Evolutionary conservation across 2,113 vertebrate genomes (phyloP).

Genomic region (Dromaius novaehollandiae): DNA sequence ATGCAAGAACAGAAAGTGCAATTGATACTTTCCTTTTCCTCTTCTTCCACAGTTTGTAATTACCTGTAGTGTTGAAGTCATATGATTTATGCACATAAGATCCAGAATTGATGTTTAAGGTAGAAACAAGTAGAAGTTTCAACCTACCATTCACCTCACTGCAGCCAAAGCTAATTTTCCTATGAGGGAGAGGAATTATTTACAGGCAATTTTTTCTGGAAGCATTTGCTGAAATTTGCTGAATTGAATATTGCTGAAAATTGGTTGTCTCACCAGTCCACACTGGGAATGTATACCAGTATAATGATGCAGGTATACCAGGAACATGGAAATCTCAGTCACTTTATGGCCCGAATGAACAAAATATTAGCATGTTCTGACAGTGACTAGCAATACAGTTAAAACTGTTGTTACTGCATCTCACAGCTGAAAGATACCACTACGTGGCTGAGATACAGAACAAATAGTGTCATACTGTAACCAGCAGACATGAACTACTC

Average conservation of each 20-base stretch:
- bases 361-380: not conserved
- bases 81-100: not conserved
- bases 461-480: rapidly evolving
- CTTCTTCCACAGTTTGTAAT: not conserved
- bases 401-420: not conserved
- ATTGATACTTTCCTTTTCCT: not conserved
- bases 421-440: not conserved
- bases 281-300: not conserved
- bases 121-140: not conserved
- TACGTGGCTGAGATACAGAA: not conserved
- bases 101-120: not conserved
- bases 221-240: not conserved
- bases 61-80: not conserved
- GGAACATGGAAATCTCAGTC: not conserved
- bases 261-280: not conserved
- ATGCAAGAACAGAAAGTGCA: not conserved
- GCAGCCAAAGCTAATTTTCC: not conserved
- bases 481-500: not conserved
- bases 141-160: not conserved
- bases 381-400: not conserved
- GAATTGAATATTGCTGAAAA: too few species aligned
- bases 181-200: not conserved
- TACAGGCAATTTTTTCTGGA: not conserved
- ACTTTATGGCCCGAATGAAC: not conserved
- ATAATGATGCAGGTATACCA: rapidly evolving